Base-by-base conservation (phyloP, 2,797 vertebrate species). In the Cossypha heuglini region DNA sequence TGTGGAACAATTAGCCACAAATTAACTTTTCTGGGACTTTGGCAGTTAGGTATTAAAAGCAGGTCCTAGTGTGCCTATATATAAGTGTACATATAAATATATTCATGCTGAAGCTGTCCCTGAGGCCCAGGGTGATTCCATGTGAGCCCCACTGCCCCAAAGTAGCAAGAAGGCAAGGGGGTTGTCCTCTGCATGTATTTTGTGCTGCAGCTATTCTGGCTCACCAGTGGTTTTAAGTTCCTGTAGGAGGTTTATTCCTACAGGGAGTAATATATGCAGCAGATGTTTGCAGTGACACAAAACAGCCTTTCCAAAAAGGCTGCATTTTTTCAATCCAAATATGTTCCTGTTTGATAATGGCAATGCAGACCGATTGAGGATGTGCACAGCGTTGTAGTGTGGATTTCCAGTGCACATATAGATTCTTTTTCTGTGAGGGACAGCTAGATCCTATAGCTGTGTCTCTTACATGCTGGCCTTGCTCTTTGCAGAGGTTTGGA, bases 271-370 rank as follows among this genome's bases (percentile, higher is more conserved):
- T 92, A 69, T 10, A 69, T 48, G 46, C 19, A 73, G 63, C 93
- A 93, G 93, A 79, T 92, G 67, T 89, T 84, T 88, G 49, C 58
- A 66, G 46, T 83, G 88, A 62, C 90, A 88, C 72, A 88, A 88
- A 95, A 55, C 78, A 90, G 75, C 72, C 79, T 73, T 93, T 92
- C 40, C 40, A 88, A 94, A 83, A 72, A 73, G 51, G 51, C 48
- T 1, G 6, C 10, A 4, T 75, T 85, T 91, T 87, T 88, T 92
- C 72, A 71, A 28, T 15, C n/a, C 72, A 79, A 25, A 49, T 54
- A 49, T 18, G 46, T 88, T 93, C 31, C 31, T 88, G 1, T 54
- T 25, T 74, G 52, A 82, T 31, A 79, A 71, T 22, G 43, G 40
- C 31, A 88, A 54, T 20, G 22, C 45, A 92, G 86, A 66, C 20